Conservation (phyloP, 2,888 invertebrate species). For the Gerris lacustris region DNA sequence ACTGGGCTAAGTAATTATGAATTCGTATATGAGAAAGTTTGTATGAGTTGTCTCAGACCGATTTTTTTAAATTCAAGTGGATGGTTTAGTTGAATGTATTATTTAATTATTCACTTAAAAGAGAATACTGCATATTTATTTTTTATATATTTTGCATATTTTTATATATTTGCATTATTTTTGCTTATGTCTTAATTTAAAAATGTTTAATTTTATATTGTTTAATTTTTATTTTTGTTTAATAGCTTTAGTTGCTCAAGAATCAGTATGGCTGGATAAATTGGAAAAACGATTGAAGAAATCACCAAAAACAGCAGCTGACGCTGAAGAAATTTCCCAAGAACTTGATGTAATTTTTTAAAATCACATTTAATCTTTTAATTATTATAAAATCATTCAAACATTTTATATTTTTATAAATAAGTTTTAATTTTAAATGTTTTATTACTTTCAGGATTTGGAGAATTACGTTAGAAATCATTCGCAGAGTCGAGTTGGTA, state of each 20-base stretch:
- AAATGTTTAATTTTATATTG: conserved; percentile 1
- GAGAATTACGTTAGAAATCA: conserved; percentile 68
- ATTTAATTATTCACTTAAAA: no score
- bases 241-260: conserved; percentile 58
- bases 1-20: no score
- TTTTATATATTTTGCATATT: no score
- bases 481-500: conserved; percentile 55
- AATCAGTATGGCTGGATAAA: conserved; percentile 67
- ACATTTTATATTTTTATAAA: no score
- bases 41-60: no score
- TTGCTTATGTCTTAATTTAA: no score
- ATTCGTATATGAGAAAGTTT: no score
- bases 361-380: neutral
- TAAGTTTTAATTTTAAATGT: neutral
- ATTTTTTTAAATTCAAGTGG: no score
- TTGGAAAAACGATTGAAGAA: conserved; percentile 61
- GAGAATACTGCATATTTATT: no score
- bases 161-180: no score
- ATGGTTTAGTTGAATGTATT: no score
- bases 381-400: no score
- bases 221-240: conserved; percentile 15
- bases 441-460: conserved; percentile 49
- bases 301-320: conserved; percentile 56
- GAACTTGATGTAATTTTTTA: conserved; percentile 60
- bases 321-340: conserved; percentile 86